Percentiles rank a stretch among this genome's conserved stretches.
Conservation (phyloP, 2,797 vertebrate genomes). For the Epinephelus malabaricus region DNA sequence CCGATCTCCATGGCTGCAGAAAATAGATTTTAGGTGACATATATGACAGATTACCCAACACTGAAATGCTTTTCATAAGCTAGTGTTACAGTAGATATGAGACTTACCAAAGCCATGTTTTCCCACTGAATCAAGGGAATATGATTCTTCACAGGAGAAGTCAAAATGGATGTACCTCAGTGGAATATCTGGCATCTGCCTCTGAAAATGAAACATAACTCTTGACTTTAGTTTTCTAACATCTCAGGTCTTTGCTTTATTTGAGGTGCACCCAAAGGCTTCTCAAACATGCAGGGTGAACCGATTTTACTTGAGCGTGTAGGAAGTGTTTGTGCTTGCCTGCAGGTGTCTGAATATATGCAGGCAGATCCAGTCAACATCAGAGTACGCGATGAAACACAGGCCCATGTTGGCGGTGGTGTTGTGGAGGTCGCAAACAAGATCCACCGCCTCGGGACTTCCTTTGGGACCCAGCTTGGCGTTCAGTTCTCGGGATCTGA, state of each 20-base stretch:
- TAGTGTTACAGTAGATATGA: not conserved
- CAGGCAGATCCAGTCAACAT: constrained; percentile 81
- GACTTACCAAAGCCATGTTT: constrained; percentile 86
- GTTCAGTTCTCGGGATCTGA: constrained; percentile 81
- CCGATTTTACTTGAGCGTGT: not conserved
- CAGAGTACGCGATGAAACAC: constrained; percentile 81
- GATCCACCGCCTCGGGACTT: constrained; percentile 63
- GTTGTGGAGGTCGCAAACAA: constrained; percentile 86
- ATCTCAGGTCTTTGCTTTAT: not conserved
- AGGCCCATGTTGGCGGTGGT: constrained; percentile 89
- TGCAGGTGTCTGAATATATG: constrained; percentile 88
- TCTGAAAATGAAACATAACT: constrained; percentile 67
- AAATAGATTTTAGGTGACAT: not conserved
- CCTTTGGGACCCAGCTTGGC: constrained; percentile 80
- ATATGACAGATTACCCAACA: not conserved
- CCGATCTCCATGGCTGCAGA: constrained; percentile 88
- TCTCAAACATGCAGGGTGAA: not conserved
- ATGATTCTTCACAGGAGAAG: constrained; percentile 77
- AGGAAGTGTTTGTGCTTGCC: constrained; percentile 61
- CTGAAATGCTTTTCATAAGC: not conserved
- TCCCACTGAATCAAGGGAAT: constrained; percentile 84
- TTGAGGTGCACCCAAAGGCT: not conserved
- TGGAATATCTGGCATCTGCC: constrained; percentile 77
- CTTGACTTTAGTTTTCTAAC: not conserved
- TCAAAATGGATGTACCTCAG: constrained; percentile 83